Evolutionary conservation across 2,113 vertebrate species (phyloP).

Genomic region (Polypterus senegalus): DNA sequence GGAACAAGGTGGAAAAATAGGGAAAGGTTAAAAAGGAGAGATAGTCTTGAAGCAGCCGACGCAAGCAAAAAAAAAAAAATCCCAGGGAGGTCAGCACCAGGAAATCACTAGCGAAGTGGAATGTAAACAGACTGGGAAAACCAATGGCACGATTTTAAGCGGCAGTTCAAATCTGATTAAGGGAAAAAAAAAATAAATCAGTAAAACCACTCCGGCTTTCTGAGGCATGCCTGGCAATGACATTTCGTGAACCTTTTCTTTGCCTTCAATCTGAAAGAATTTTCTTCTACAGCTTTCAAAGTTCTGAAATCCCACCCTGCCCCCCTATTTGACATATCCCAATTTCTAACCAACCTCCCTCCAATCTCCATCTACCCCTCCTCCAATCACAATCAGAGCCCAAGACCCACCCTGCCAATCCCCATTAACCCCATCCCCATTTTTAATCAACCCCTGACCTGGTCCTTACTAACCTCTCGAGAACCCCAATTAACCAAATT

Average conservation of each 20-base stretch:
- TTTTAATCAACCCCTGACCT: constrained; percentile 4
- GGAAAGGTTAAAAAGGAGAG: too few species aligned
- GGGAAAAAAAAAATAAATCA: constrained; percentile 48
- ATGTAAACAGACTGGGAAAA: too few species aligned
- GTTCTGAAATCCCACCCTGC: constrained; percentile 29
- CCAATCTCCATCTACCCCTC: constrained; percentile 23
- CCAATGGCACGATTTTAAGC: too few species aligned
- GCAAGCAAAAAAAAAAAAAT: too few species aligned
- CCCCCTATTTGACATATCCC: constrained; percentile 25
- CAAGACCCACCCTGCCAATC: constrained; percentile 26
- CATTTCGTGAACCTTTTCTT: constrained; percentile 4
- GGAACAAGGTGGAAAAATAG: too few species aligned
- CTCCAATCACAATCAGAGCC: constrained; percentile 16
- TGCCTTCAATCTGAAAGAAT: constrained; percentile 54
- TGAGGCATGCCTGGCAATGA: too few species aligned
- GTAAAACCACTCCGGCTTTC: too few species aligned
- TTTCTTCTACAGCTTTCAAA: constrained; percentile 28
- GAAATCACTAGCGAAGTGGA: too few species aligned
- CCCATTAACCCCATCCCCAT: constrained; percentile 20
- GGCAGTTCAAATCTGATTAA: constrained; percentile 12
- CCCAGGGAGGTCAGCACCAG: too few species aligned
- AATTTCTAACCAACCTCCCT: constrained; percentile 35
- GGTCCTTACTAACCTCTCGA: not conserved
- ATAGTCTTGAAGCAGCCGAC: too few species aligned
- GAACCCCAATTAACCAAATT: not conserved